Conservation (phyloP, 2,888 invertebrate genomes). For the Drosophila robusta region DNA sequence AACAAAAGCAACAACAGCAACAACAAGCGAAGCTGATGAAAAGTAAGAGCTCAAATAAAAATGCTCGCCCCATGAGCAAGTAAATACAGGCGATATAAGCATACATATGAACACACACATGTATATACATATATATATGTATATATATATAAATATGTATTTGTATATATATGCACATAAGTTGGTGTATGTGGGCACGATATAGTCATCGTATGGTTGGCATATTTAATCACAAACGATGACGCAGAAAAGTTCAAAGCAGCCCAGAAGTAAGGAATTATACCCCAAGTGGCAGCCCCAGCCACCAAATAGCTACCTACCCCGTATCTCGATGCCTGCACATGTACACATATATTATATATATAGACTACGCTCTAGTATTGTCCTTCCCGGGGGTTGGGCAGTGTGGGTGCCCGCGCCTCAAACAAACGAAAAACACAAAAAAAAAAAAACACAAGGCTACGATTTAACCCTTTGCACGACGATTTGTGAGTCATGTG, state of each 20-base stretch:
- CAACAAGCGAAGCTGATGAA: conserved; percentile 63
- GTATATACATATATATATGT: conserved; percentile 16
- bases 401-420: conserved; percentile 44
- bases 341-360: not conserved
- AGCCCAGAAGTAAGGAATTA: conserved; percentile 50
- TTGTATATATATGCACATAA: conserved; percentile 5
- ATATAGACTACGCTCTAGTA: conserved; percentile 14
- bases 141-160: conserved; percentile 16
- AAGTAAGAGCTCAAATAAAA: conserved; percentile 78
- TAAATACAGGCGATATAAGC: conserved; percentile 41
- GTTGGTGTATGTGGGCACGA: conserved; percentile 22
- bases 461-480: conserved; percentile 1
- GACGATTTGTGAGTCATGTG: conserved; percentile 40
- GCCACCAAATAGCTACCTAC: conserved; percentile 28
- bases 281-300: conserved; percentile 65
- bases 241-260: conserved; percentile 81
- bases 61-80: conserved; percentile 47
- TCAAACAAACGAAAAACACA: not conserved
- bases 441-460: not conserved
- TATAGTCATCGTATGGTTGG: conserved; percentile 59
- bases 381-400: conserved; percentile 41
- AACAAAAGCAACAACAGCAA: not conserved
- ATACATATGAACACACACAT: conserved; percentile 12
- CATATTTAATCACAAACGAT: conserved; percentile 78
- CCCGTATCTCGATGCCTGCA: conserved; percentile 35